Evolutionary conservation across 1,140 invertebrate genomes (phyloP), one percentile per base, ranked within the genome.

Genomic region (Acromyrmex echinatior): DNA sequence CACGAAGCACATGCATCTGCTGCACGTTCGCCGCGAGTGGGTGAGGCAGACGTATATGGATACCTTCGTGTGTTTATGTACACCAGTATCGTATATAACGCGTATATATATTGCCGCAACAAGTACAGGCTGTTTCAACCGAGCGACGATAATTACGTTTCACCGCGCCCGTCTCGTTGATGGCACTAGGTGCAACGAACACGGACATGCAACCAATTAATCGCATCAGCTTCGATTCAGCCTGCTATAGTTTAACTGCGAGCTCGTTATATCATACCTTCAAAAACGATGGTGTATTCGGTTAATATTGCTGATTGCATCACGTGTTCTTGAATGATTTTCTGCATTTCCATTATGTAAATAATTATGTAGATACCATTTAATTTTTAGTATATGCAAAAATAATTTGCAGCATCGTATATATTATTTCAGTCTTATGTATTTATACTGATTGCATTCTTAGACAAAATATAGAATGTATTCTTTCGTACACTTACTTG

Each of bases 61-160:
- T 45, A 58, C 35, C n/a, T 14, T 39, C 21, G 31, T 81, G 78
- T 81, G 63, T 70, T 79, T 70, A 81, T 71, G 66, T 81, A 71
- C 21, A 45, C 35, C 51, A 18, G 18, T 71, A 68, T 80, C 77
- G 77, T 80, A 81, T 49, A 81, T 81, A 71, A 81, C 51, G 51
- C 21, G 35, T 71, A 81, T 71, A 58, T 71, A 58, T 81, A 81
- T 60, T 21, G 65, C 65, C 10, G 79, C 79, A 81, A 81, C 65
- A 81, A 77, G 60, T 86, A 86, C 84, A 70, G 84, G 63, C 74
- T 86, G 84, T 66, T 82, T 80, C 60, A 66, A 58, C 39, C 45
- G 63, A 65, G 84, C 51, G 77, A 79, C 77, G 77, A 86, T 86
- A 82, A 79, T 80, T 80, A 66, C 84, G 74, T 86, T 86, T 68